Base-by-base conservation (phyloP, 2,797 vertebrate genomes). In the Carapus acus region DNA sequence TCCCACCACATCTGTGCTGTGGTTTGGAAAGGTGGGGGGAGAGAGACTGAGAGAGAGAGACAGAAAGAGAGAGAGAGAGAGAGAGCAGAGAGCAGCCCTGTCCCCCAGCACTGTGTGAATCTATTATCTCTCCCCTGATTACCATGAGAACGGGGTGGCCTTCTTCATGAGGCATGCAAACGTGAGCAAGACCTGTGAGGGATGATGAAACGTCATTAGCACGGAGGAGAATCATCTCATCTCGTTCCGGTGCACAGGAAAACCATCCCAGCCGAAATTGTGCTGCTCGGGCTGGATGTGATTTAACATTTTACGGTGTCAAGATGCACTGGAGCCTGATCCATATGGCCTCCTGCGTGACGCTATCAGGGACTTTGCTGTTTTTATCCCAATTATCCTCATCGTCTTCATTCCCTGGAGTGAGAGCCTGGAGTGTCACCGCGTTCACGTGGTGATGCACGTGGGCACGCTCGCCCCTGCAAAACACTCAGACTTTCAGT, bases 1-100 rank as follows among this genome's bases (percentile, higher is more conserved):
- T 50, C 39, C 55, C 23, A 51, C 73, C 71, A 76, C 73, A 74
- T 79, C 69, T 76, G 74, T 71, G 31, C 44, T 36, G 64, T 59
- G 71, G 66, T 68, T 60, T 57, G 49, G 49, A 47, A 44, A 49
- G 51, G 41, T 50, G 50, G 20, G 29, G 33, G 31, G 29, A 49
- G 50, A 17, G 24, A 14, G 39, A 16, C 16, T 1, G 29, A 8
- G 40, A 24, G 58, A 50, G 34, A 22, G 36, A 21, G 40, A 18
- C 14, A 36, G 34, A 36, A 36, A 15, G 18, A 34, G 8, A 33
- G 45, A 47, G 15, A 19, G 22, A 16, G 14, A 23, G 18, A 33
- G 14, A 13, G 31, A 36, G 22, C 24, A 16, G 51, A 33, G 41
- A 41, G 43, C 7, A 34, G 49, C 53, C 46, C 22, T 47, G 7